Base-by-base conservation (phyloP, 2,888 invertebrate species). In the Trachelus tabidus region DNA sequence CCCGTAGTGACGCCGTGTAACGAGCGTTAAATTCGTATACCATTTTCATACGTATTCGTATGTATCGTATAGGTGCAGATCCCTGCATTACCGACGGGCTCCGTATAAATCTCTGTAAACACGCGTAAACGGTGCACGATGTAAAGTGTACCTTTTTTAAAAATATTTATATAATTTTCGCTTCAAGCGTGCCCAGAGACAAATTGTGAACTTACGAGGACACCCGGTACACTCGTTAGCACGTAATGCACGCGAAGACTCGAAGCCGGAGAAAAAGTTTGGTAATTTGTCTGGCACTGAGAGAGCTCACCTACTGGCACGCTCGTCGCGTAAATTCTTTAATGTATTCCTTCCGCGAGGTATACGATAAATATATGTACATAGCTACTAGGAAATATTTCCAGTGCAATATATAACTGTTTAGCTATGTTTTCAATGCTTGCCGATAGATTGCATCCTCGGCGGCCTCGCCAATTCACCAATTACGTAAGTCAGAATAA, bases 231-330 rank as follows among this genome's bases (percentile, higher is more conserved):
- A n/a, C 68, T 33, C 15, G 75, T 69, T 35, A 68, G 30, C 34
- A 76, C 69, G 34, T 69, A n/a, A 30, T 75, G 12, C 23, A 40
- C 69, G 31, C 74, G 68, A 69, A 73, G 31, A 23, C 73, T 77
- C 78, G 75, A 37, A 56, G 23, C 71, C 12, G 31, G 23, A 71
- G 33, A 71, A 71, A 56, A 56, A 56, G 23, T 56, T 56, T 23
- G 56, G 56, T 56, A 56, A 56, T 56, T 56, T 56, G 23, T 56
- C 23, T 56, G 56, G 56, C 23, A 56, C 56, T 56, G 56, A 56
- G 56, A 23, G 23, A 56, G 56, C 23, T 56, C 56, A 23, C 56
- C 23, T 56, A 56, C 15, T 56, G 15, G 56, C 56, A 56, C 56
- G 56, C 56, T 56, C 56, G 56, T 56, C 56, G 56, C 56, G 56